Evolutionary conservation across 1,140 invertebrate species (phyloP).

Genomic region (Rhyzopertha dominica): DNA sequence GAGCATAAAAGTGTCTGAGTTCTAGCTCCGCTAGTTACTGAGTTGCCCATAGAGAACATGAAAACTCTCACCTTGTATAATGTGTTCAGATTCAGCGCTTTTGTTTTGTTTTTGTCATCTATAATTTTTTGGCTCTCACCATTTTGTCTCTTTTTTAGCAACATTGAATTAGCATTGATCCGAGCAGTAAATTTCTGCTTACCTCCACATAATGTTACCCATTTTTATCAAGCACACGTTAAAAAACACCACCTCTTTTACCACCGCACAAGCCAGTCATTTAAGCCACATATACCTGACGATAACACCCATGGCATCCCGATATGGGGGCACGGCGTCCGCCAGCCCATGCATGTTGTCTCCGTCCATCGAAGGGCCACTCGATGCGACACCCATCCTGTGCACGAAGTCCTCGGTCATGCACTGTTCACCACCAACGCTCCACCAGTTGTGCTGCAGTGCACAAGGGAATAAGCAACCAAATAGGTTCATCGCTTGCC

Average conservation of each 20-base stretch:
- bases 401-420: constrained; percentile 50
- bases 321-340: constrained; percentile 28
- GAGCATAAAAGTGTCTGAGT: too few species aligned
- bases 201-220: background rate
- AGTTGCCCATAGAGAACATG: too few species aligned
- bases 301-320: constrained; percentile 29
- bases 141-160: background rate
- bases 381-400: constrained; percentile 46
- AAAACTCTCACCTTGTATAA: too few species aligned
- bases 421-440: constrained; percentile 47
- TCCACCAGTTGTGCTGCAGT: constrained; percentile 54
- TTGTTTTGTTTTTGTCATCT: too few species aligned
- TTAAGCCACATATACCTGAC: constrained; percentile 5
- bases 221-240: background rate
- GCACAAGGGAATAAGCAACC: constrained; percentile 56
- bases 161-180: background rate
- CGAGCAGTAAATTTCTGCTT: background rate
- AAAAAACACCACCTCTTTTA: background rate
- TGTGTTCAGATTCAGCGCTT: too few species aligned
- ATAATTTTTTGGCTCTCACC: too few species aligned
- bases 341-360: constrained; percentile 20
- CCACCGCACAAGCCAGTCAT: background rate
- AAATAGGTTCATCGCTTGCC: constrained; percentile 57
- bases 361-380: constrained; percentile 29
- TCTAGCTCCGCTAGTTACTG: too few species aligned